Conservation (phyloP, 2,888 invertebrate genomes). For the Cyclophora albipunctata region DNA sequence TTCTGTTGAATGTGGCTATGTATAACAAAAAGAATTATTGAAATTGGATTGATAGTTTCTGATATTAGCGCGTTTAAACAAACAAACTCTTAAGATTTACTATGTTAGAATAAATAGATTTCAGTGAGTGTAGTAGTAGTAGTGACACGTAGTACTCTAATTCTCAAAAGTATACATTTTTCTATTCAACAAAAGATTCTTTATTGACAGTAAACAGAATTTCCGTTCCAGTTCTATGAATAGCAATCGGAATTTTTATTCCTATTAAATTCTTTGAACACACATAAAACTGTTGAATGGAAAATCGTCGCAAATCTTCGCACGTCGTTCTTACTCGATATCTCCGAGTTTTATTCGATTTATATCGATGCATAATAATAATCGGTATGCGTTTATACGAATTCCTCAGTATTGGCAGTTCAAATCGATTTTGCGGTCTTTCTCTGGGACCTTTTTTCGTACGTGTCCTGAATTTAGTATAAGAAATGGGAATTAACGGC, state of each 20-base stretch:
- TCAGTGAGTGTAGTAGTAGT: too few relatives aligned
- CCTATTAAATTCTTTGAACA: conserved; percentile 19
- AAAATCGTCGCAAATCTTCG: conserved; percentile 19
- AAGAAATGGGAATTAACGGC: conserved; percentile 18
- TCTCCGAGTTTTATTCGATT: conserved; percentile 22
- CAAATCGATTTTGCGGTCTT: conserved; percentile 17
- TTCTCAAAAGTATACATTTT: too few relatives aligned
- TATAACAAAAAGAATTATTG: too few relatives aligned
- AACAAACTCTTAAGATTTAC: too few relatives aligned
- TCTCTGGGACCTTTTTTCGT: conserved; percentile 21
- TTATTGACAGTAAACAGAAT: too few relatives aligned
- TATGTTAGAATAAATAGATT: too few relatives aligned
- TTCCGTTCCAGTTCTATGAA: neutral
- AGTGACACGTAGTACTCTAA: too few relatives aligned
- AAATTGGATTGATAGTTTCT: too few relatives aligned
- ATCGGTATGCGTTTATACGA: conserved; percentile 26
- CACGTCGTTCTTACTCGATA: conserved; percentile 19
- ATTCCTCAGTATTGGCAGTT: conserved; percentile 18
- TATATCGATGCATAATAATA: conserved; percentile 25
- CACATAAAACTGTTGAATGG: conserved; percentile 14
- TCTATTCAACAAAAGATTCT: too few relatives aligned
- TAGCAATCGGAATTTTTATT: conserved; percentile 1
- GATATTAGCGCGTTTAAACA: too few relatives aligned
- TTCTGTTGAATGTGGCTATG: too few relatives aligned
- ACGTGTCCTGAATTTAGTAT: conserved; percentile 18